phyloP scores from a whole-genome alignment of 2,113 vertebrate genomes.

The Pyrgilauda ruficollis region DNA sequence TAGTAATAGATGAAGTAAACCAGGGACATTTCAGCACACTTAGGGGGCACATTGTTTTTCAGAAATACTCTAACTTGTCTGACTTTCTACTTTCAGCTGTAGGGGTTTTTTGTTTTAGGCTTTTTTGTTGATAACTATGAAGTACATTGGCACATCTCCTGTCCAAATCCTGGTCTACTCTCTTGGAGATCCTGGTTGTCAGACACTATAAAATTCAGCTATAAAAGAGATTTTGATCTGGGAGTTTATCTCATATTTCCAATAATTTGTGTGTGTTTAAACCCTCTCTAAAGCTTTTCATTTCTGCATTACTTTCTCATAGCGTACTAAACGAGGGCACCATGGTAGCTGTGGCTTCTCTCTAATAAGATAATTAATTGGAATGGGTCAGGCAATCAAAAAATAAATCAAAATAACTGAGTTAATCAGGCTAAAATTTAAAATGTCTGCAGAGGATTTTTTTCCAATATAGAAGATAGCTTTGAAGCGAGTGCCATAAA shows the following conservation, averaged over 20 bases:
- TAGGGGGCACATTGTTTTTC: not conserved
- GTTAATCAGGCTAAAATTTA: not conserved
- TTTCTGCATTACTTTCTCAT: not conserved
- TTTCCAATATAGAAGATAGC: not conserved
- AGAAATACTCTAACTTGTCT: not conserved
- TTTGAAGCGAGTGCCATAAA: not conserved
- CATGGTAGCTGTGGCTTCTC: not conserved
- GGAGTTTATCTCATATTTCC: not conserved
- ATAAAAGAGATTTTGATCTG: not conserved
- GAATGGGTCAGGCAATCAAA: not conserved
- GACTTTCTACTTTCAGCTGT: not conserved
- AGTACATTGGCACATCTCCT: not conserved
- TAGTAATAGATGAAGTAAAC: not conserved
- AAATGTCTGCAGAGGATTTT: not conserved
- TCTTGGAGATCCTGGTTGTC: not conserved
- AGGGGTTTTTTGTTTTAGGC: not conserved
- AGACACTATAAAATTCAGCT: not conserved
- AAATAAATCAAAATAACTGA: slow-evolving; percentile 4
- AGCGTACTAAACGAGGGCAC: not conserved
- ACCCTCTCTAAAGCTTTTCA: not conserved
- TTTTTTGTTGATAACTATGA: not conserved
- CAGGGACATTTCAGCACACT: not conserved
- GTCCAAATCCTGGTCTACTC: not conserved
- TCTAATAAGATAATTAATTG: slow-evolving; percentile 51
- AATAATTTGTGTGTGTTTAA: not conserved